Percentiles rank a stretch among this genome's conserved stretches.
Conservation (phyloP, 2,113 vertebrate genomes). For the Leptobrachium leishanense region DNA sequence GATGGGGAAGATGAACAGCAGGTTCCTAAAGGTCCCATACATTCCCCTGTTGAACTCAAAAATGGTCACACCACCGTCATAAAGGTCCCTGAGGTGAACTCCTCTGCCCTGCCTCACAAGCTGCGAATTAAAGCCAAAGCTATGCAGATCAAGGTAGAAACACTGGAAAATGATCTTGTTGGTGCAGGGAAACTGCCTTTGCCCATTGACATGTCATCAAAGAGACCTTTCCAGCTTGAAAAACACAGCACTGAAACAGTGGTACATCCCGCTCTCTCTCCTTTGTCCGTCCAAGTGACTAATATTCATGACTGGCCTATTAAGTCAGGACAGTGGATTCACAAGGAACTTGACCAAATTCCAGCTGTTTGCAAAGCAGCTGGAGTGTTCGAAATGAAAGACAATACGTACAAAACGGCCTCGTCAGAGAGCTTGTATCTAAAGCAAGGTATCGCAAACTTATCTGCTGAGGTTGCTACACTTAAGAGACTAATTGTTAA, state of each 20-base stretch:
- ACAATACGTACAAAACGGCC: slow-evolving; percentile 70
- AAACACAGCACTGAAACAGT: slow-evolving; percentile 62
- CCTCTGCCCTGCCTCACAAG: slow-evolving; percentile 92
- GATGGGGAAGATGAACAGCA: slow-evolving; percentile 95
- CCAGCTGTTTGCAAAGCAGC: slow-evolving; percentile 67
- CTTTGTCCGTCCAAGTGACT: slow-evolving; percentile 85
- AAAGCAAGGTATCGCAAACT: slow-evolving; percentile 74
- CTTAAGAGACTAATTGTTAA: slow-evolving; percentile 80
- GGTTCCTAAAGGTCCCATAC: slow-evolving; percentile 85
- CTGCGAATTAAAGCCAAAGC: slow-evolving; percentile 90
- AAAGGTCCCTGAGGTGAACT: slow-evolving; percentile 83
- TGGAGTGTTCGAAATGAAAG: slow-evolving; percentile 65
- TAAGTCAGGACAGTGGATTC: slow-evolving; percentile 81
- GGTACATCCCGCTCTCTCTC: slow-evolving; percentile 73
- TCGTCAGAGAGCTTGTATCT: slow-evolving; percentile 77
- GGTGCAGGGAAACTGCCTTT: slow-evolving; percentile 74
- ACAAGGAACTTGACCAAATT: slow-evolving; percentile 71
- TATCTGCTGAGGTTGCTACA: slow-evolving; percentile 79
- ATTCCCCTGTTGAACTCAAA: slow-evolving; percentile 75
- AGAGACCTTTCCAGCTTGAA: slow-evolving; percentile 67
- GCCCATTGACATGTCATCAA: slow-evolving; percentile 70
- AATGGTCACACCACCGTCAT: slow-evolving; percentile 75
- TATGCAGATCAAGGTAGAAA: slow-evolving; percentile 89
- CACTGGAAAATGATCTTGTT: slow-evolving; percentile 83
- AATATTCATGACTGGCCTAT: slow-evolving; percentile 87